Conservation (phyloP, 2,888 invertebrate genomes). For the Cetonia aurata region DNA sequence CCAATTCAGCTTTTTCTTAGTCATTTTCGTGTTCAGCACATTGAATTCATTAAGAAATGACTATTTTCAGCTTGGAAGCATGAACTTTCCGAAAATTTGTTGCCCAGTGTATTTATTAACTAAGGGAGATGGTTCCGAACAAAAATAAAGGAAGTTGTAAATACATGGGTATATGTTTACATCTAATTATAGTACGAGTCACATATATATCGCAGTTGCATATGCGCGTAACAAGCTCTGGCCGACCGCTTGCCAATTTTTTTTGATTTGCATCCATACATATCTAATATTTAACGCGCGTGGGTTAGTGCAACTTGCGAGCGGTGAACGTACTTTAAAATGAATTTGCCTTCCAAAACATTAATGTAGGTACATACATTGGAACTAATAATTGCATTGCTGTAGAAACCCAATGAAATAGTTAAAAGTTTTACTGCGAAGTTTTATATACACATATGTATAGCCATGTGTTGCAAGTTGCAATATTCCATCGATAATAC, state of each 20-base stretch:
- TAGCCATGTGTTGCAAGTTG: too few relatives aligned
- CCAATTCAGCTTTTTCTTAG: too few relatives aligned
- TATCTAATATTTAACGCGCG: conserved; percentile 30
- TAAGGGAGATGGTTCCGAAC: conserved; percentile 9
- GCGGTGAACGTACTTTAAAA: too few relatives aligned
- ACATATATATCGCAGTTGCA: neutral
- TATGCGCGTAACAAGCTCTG: conserved; percentile 3
- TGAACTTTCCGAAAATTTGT: too few relatives aligned
- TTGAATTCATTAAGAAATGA: too few relatives aligned
- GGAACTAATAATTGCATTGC: neutral
- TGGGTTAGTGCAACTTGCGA: neutral
- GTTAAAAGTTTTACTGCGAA: too few relatives aligned
- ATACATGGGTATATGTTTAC: neutral
- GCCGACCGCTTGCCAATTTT: conserved; percentile 23
- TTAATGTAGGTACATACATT: too few relatives aligned
- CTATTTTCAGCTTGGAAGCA: too few relatives aligned
- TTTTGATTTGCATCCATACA: conserved; percentile 27
- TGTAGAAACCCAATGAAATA: neutral
- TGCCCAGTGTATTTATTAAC: conserved; percentile 22
- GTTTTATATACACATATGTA: too few relatives aligned
- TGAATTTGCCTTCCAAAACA: too few relatives aligned
- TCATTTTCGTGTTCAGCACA: too few relatives aligned
- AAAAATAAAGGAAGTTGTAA: conserved; percentile 40
- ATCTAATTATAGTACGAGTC: neutral
- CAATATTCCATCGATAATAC: too few relatives aligned